Conservation (phyloP, 2,888 invertebrate genomes). For the Adela reaumurella region DNA sequence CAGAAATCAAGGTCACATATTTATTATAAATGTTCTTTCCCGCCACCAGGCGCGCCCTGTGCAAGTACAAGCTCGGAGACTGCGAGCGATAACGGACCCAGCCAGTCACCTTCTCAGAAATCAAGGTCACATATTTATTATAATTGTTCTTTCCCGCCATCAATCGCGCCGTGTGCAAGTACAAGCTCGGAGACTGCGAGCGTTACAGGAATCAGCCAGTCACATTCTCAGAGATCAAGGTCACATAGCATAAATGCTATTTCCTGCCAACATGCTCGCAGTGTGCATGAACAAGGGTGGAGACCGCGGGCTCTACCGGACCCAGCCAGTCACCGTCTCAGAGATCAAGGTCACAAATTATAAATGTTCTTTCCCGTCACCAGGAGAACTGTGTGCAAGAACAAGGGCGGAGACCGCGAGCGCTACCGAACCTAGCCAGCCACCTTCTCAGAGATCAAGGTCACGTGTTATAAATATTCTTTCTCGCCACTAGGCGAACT, state of each 20-base stretch:
- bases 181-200: slow-evolving; percentile 36
- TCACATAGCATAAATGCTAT: too few species aligned
- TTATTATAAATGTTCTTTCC: too few species aligned
- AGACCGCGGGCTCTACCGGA: slow-evolving; percentile 50
- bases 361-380: too few species aligned
- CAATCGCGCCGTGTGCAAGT: slow-evolving; percentile 53
- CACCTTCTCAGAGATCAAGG: slow-evolving; percentile 64
- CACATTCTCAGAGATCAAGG: slow-evolving; percentile 64
- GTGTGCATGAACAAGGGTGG: slow-evolving; percentile 50
- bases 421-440: slow-evolving; percentile 63
- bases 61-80: slow-evolving; percentile 43
- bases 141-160: too few species aligned
- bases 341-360: slow-evolving; percentile 63
- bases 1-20: slow-evolving; percentile 62
- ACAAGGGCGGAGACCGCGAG: slow-evolving; percentile 36
- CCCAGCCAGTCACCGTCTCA: slow-evolving; percentile 64
- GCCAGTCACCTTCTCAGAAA: slow-evolving; percentile 65
- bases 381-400: slow-evolving; percentile 53
- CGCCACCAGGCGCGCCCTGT: slow-evolving; percentile 53
- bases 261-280: slow-evolving; percentile 49
- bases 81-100: slow-evolving; percentile 58
- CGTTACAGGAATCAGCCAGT: slow-evolving; percentile 63
- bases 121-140: too few species aligned
- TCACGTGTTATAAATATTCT: too few species aligned
- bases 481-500: slow-evolving; percentile 49